phyloP scores from a whole-genome alignment of 2,797 vertebrate genomes.

The Pantherophis alleghaniensis region DNA sequence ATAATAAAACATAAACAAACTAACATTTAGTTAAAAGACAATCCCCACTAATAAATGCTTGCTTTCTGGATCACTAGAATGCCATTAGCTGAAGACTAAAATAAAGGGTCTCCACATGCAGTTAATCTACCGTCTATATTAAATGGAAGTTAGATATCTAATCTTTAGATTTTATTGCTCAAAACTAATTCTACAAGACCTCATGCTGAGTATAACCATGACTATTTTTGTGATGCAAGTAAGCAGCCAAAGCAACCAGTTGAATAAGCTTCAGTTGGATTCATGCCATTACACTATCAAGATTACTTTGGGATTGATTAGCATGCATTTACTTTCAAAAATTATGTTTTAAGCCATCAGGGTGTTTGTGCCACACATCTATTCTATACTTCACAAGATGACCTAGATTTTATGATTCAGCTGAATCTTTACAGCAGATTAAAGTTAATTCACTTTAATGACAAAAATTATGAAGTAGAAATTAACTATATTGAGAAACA shows the following conservation, averaged over 20 bases:
- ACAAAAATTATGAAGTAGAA: background rate
- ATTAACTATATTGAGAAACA: background rate
- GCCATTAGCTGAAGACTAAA: background rate
- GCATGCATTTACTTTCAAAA: slow-evolving; percentile 10
- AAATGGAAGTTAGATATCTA: background rate
- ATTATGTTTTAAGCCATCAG: slow-evolving; percentile 1
- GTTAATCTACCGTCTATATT: background rate
- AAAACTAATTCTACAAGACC: background rate
- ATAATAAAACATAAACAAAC: background rate
- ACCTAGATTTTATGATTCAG: background rate
- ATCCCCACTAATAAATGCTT: background rate
- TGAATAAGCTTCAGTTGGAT: background rate
- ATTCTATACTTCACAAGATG: background rate
- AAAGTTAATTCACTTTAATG: background rate
- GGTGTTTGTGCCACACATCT: background rate
- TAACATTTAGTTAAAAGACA: background rate
- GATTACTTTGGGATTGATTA: background rate
- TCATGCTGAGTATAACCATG: background rate
- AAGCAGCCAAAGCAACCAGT: background rate
- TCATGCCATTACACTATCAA: background rate
- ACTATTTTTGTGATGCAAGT: background rate
- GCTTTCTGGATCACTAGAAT: background rate
- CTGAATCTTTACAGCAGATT: background rate
- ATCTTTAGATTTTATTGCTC: background rate
- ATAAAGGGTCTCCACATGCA: background rate